Evolutionary conservation across 2,888 invertebrate species (phyloP).

Genomic region (Rhingia rostrata): DNA sequence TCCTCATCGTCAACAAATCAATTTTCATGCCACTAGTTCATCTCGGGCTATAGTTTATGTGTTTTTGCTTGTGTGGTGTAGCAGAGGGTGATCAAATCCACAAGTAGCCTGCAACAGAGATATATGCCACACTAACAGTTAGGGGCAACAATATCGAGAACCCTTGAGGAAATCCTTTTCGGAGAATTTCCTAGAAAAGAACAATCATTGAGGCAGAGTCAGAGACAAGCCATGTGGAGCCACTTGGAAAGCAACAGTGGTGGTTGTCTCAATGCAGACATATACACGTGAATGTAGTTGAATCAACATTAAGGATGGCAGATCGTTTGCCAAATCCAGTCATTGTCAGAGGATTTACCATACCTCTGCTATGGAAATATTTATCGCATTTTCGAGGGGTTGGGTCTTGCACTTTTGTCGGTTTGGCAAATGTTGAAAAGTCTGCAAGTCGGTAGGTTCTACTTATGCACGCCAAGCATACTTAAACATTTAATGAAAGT

Average conservation of each 20-base stretch:
- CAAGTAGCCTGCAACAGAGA: conserved; percentile 28
- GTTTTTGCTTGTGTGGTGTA: background rate
- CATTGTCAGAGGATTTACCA: background rate
- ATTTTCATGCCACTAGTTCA: conserved; percentile 40
- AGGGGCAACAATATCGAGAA: background rate
- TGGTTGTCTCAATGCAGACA: conserved; percentile 17
- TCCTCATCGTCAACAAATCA: conserved; percentile 37
- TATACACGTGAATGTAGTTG: conserved; percentile 12
- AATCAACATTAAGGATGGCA: conserved; percentile 27
- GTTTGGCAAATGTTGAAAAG: conserved; percentile 14
- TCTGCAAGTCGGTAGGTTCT: background rate
- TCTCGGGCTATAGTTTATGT: background rate
- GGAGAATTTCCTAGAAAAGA: conserved; percentile 19
- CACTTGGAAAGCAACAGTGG: conserved; percentile 57
- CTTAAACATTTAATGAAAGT: conserved; percentile 19
- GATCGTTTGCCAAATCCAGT: conserved; percentile 2
- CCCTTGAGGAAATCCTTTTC: conserved; percentile 45
- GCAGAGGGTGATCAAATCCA: conserved; percentile 12
- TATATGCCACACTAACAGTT: background rate
- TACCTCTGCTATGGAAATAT: conserved; percentile 22
- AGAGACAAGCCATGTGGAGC: conserved; percentile 43
- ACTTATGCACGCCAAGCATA: background rate
- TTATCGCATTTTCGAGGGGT: conserved; percentile 24
- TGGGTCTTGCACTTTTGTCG: background rate
- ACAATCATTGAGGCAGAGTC: conserved; percentile 35